These are phyloP conservation scores for Suncus etruscus DNA, from an alignment of 2,113 vertebrate genomes.

Conservation along the genomic window DNA sequence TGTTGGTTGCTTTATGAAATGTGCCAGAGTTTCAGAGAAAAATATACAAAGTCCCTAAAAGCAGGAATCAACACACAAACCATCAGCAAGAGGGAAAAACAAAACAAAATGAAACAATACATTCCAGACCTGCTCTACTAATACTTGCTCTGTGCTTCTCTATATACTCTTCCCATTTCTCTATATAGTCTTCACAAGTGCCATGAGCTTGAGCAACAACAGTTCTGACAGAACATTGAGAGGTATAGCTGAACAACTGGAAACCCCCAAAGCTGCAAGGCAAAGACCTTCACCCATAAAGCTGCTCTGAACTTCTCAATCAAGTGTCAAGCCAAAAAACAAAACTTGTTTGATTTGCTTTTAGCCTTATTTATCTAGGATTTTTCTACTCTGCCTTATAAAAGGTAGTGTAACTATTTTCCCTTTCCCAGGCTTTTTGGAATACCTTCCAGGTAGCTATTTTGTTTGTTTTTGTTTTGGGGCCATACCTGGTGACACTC, in stretches of 20 bases:
- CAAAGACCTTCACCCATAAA: not conserved
- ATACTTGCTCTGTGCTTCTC: not conserved
- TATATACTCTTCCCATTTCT: not conserved
- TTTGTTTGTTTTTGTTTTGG: not conserved
- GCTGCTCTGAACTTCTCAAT: not conserved
- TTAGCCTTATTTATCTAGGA: not conserved
- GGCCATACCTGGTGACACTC: too few relatives aligned
- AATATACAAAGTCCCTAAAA: not conserved
- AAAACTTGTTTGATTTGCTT: not conserved
- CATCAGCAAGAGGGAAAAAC: slow-evolving; percentile 1
- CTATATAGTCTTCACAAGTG: not conserved
- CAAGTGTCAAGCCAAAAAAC: not conserved
- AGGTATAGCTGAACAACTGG: not conserved
- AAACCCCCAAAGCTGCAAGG: not conserved
- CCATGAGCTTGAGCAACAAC: not conserved
- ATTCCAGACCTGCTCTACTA: not conserved
- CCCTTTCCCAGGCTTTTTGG: too few relatives aligned
- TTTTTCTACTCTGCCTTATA: not conserved
- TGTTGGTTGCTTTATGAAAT: not conserved
- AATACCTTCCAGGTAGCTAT: not conserved
- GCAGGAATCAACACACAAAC: not conserved
- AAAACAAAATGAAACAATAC: slow-evolving; percentile 6
- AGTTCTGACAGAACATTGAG: not conserved
- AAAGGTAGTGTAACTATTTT: too few relatives aligned
- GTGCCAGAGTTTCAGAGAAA: not conserved